Conservation (phyloP, 2,797 vertebrate species). For the Loriculus beryllinus region DNA sequence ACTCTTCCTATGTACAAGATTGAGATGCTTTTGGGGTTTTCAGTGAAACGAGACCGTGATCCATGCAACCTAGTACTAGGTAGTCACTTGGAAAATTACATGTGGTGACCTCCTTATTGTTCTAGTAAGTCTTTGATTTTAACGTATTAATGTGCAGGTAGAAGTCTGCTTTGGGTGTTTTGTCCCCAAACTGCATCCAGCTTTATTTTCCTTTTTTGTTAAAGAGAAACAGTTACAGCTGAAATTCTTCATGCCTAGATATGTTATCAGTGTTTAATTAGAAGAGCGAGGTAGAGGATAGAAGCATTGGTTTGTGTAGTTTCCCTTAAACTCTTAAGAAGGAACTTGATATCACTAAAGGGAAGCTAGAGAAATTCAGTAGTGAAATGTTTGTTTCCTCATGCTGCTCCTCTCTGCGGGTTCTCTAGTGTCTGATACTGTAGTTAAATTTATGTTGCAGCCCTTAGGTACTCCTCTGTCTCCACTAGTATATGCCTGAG, state of each 20-base stretch:
- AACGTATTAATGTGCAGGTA: background rate
- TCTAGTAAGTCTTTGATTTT: background rate
- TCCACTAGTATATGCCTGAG: background rate
- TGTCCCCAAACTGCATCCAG: background rate
- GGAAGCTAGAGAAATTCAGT: background rate
- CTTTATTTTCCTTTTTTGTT: background rate
- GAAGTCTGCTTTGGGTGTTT: background rate
- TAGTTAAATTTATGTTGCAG: background rate
- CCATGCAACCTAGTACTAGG: background rate
- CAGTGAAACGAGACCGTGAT: background rate
- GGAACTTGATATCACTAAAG: fast-evolving
- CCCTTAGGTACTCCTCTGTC: background rate
- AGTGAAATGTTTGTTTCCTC: background rate
- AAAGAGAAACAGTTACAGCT: background rate
- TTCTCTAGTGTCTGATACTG: background rate
- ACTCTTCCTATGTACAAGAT: background rate
- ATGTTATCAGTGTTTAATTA: background rate
- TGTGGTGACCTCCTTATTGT: background rate
- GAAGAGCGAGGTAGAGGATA: background rate
- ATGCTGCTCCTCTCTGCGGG: background rate
- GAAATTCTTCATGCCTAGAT: background rate
- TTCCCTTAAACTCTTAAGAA: background rate
- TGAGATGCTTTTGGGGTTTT: background rate
- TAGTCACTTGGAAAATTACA: background rate
- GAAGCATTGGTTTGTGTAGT: background rate